These are phyloP conservation scores for Bettongia penicillata DNA, from an alignment of 2,113 vertebrate species.

Conservation along the genomic window DNA sequence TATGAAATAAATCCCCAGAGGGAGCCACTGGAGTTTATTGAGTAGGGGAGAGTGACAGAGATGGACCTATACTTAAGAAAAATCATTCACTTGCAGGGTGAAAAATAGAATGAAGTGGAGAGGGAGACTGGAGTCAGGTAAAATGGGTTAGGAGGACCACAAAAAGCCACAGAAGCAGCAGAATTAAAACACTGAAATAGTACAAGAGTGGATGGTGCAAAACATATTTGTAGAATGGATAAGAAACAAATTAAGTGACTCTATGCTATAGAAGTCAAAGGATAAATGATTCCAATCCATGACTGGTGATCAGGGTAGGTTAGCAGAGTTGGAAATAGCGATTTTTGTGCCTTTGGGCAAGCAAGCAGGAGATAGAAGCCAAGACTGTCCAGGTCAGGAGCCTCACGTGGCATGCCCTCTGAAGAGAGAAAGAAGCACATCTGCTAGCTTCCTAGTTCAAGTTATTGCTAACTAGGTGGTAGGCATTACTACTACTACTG, in stretches of 20 bases:
- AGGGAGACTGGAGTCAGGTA: not conserved
- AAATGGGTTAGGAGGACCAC: not conserved
- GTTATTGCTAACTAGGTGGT: not conserved
- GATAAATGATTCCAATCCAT: not conserved
- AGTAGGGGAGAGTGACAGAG: not conserved
- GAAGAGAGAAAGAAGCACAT: not conserved
- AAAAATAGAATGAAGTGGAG: not conserved
- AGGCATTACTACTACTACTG: not conserved
- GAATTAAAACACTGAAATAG: not conserved
- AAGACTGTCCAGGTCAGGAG: not conserved
- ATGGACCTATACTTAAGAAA: not conserved
- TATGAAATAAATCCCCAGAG: too few species aligned
- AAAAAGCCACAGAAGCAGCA: not conserved
- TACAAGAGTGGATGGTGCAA: not conserved
- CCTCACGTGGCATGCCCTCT: not conserved
- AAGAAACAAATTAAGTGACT: not conserved
- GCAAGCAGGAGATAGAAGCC: not conserved
- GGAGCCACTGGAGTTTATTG: not conserved
- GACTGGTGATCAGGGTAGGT: not conserved
- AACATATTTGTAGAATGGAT: not conserved
- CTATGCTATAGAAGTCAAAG: not conserved
- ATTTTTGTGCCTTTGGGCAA: not conserved
- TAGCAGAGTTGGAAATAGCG: not conserved
- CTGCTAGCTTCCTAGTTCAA: not conserved
- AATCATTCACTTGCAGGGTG: not conserved